A percentile compares a stretch with the other conserved stretches of the same genome.
phyloP scores from a whole-genome alignment of 2,797 vertebrate species.

The Decapterus maruadsi region DNA sequence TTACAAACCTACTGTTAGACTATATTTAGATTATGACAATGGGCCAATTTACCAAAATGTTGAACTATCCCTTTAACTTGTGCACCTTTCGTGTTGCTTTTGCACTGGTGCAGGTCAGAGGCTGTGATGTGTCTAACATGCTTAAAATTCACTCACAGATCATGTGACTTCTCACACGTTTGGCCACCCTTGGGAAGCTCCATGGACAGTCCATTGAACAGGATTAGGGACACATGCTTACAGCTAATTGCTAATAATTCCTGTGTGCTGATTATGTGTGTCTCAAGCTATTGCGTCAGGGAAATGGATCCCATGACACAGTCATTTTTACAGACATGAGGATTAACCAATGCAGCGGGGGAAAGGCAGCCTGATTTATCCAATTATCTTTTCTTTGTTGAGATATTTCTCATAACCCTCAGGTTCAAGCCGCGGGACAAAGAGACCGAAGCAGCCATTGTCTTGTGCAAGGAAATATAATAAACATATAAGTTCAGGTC shows the following conservation, averaged over 20 bases:
- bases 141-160: constrained; percentile 31
- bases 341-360: constrained; percentile 43
- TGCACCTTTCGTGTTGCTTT: constrained; percentile 28
- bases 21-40: no score
- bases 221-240: constrained; percentile 40
- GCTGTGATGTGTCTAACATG: constrained; percentile 17
- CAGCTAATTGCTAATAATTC: constrained; percentile 45
- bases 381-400: constrained; percentile 50
- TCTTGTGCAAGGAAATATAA: constrained; percentile 13
- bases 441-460: not conserved
- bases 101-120: constrained; percentile 18
- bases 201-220: constrained; percentile 12
- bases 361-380: constrained; percentile 39
- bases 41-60: no score
- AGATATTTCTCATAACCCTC: constrained; percentile 29
- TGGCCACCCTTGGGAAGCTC: constrained; percentile 8
- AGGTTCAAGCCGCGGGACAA: constrained; percentile 9
- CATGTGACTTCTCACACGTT: constrained; percentile 34
- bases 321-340: constrained; percentile 26
- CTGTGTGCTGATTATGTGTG: constrained; percentile 29
- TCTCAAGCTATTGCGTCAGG: constrained; percentile 21
- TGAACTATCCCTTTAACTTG: no score
- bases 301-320: constrained; percentile 29
- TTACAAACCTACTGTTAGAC: no score
- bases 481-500: not conserved